Conservation (phyloP, 2,888 invertebrate species). For the Dasysyrphus tricinctus region DNA sequence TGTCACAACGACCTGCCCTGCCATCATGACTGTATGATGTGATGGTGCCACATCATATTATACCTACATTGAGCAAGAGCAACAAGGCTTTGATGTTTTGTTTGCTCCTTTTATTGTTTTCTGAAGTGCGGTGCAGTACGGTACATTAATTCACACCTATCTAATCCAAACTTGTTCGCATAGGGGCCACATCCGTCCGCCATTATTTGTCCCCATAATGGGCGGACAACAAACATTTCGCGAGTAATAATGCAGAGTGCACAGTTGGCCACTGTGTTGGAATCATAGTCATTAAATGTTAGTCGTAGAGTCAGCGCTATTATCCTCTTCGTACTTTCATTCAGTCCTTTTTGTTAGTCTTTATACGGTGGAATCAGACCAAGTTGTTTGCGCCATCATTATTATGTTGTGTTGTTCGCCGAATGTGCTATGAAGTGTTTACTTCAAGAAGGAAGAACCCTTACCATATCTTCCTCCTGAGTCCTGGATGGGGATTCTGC, state of each 20-base stretch:
- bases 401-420: slow-evolving; percentile 20
- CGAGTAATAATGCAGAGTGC: slow-evolving; percentile 68
- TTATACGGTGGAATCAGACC: slow-evolving; percentile 37
- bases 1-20: slow-evolving; percentile 66
- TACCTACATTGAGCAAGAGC: slow-evolving; percentile 2
- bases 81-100: slow-evolving; percentile 69
- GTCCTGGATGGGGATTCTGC: not conserved
- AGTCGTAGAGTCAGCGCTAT: slow-evolving; percentile 38
- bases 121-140: slow-evolving; percentile 65
- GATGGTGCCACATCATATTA: not conserved
- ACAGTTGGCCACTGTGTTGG: slow-evolving; percentile 58
- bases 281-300: slow-evolving; percentile 37
- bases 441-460: slow-evolving; percentile 5
- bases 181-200: slow-evolving; percentile 71
- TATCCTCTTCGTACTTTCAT: slow-evolving; percentile 43
- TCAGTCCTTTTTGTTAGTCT: slow-evolving; percentile 10
- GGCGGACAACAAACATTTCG: slow-evolving; percentile 70
- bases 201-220: slow-evolving; percentile 67
- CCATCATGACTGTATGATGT: slow-evolving; percentile 24
- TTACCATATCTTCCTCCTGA: not conserved
- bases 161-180: slow-evolving; percentile 72
- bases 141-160: slow-evolving; percentile 75
- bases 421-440: slow-evolving; percentile 31
- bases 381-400: slow-evolving; percentile 53
- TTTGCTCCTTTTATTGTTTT: slow-evolving; percentile 39